phyloP scores from a whole-genome alignment of 2,888 invertebrate species.

The Hyppa rectilinea region DNA sequence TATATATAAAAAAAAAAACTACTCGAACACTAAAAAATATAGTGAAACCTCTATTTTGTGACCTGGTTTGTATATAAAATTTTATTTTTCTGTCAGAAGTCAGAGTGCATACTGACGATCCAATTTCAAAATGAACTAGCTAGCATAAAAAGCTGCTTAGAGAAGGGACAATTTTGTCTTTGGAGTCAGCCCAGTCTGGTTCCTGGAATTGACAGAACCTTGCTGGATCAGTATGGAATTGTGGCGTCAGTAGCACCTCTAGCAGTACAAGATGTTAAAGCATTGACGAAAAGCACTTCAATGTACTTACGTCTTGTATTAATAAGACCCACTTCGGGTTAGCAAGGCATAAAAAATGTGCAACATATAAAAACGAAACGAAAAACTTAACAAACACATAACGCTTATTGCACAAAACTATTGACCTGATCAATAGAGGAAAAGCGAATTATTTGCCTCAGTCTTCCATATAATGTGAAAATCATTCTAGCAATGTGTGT shows the following conservation, averaged over 20 bases:
- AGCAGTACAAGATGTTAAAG: background rate
- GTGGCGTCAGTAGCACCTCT: background rate
- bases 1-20: conserved; percentile 18
- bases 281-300: background rate
- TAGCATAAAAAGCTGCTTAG: conserved; percentile 6
- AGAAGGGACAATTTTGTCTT: background rate
- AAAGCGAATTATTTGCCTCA: conserved; percentile 82
- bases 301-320: no score
- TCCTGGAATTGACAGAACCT: conserved; percentile 1
- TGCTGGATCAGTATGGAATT: conserved; percentile 3
- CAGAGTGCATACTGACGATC: conserved; percentile 1
- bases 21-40: background rate
- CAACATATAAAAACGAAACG: conserved; percentile 56
- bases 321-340: no score
- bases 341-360: conserved; percentile 29
- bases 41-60: conserved; percentile 14
- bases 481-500: conserved; percentile 76
- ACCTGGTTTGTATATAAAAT: conserved; percentile 23
- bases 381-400: conserved; percentile 66
- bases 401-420: conserved; percentile 80
- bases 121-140: conserved; percentile 26
- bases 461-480: conserved; percentile 77
- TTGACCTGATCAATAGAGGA: conserved; percentile 86
- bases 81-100: conserved; percentile 15
- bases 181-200: background rate